Conservation (phyloP, 2,797 vertebrate species). For the Myotis daubentonii region DNA sequence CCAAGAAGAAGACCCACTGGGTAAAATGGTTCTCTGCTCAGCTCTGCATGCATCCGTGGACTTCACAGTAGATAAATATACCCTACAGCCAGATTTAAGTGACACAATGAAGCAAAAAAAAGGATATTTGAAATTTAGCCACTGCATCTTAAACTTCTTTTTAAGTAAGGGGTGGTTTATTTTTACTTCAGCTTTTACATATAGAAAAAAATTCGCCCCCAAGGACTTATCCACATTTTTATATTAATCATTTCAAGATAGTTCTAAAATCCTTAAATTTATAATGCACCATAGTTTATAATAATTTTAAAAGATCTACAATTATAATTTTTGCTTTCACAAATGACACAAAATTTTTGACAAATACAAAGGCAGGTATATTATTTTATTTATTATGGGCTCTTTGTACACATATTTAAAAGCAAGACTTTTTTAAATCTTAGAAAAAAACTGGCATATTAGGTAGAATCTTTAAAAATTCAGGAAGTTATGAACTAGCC, state of each 20-base stretch:
- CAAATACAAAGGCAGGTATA: background rate
- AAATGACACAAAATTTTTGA: constrained; percentile 16
- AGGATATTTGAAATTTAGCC: constrained; percentile 78
- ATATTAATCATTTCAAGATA: constrained; percentile 8
- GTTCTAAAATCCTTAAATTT: constrained; percentile 29
- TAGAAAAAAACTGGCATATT: background rate
- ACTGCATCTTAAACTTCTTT: constrained; percentile 83
- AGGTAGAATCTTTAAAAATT: constrained; percentile 43
- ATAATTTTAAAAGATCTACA: constrained; percentile 3
- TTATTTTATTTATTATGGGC: constrained; percentile 11
- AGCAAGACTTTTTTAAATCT: background rate
- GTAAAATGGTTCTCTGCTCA: constrained; percentile 89
- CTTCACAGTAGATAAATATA: constrained; percentile 91
- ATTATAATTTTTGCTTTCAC: background rate
- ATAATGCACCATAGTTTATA: background rate
- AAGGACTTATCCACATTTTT: background rate
- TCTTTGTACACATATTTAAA: constrained; percentile 44
- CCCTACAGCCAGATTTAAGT: constrained; percentile 91
- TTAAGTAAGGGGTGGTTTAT: constrained; percentile 64
- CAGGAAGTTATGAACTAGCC: constrained; percentile 17
- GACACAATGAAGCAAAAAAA: constrained; percentile 88
- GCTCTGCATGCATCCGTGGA: constrained; percentile 91
- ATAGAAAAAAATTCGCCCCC: background rate
- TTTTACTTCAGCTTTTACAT: constrained; percentile 41
- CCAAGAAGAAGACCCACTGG: constrained; percentile 79